Evolutionary conservation across 2,888 invertebrate species (phyloP).

Genomic region (Thecophora atra): DNA sequence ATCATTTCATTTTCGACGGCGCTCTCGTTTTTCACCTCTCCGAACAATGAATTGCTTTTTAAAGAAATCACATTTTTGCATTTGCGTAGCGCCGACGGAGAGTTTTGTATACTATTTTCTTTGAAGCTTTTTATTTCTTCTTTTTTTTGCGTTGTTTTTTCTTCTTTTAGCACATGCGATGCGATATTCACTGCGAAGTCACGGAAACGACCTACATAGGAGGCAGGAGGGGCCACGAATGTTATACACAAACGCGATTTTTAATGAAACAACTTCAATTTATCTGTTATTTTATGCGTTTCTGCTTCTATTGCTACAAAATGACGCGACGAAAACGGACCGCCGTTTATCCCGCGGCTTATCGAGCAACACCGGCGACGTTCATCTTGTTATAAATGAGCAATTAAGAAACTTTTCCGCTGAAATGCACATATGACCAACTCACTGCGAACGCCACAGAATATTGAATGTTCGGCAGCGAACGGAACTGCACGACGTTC

Average conservation of each 20-base stretch:
- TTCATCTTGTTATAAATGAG: slow-evolving; percentile 13
- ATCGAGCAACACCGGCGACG: slow-evolving; percentile 29
- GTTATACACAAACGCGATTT: too few species aligned
- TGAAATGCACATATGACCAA: slow-evolving; percentile 19
- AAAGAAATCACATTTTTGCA: neutral
- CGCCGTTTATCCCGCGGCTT: slow-evolving; percentile 21
- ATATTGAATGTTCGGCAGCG: slow-evolving; percentile 19
- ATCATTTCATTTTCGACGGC: too few species aligned
- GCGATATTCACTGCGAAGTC: neutral
- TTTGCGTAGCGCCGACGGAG: neutral
- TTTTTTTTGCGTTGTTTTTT: neutral
- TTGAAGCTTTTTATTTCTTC: neutral
- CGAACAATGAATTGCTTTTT: neutral
- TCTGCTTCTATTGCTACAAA: slow-evolving; percentile 2
- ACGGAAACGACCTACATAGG: neutral
- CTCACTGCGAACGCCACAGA: slow-evolving; percentile 21
- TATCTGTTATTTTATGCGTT: slow-evolving; percentile 20
- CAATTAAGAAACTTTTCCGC: slow-evolving; percentile 15
- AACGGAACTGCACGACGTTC: slow-evolving; percentile 4
- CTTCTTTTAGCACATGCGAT: neutral
- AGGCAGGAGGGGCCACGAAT: neutral
- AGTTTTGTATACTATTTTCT: neutral
- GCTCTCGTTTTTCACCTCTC: too few species aligned
- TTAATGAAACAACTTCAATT: neutral
- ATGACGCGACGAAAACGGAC: slow-evolving; percentile 23